Evolutionary conservation across 2,888 invertebrate genomes (phyloP).

Genomic region (Dolichomitus sp.): DNA sequence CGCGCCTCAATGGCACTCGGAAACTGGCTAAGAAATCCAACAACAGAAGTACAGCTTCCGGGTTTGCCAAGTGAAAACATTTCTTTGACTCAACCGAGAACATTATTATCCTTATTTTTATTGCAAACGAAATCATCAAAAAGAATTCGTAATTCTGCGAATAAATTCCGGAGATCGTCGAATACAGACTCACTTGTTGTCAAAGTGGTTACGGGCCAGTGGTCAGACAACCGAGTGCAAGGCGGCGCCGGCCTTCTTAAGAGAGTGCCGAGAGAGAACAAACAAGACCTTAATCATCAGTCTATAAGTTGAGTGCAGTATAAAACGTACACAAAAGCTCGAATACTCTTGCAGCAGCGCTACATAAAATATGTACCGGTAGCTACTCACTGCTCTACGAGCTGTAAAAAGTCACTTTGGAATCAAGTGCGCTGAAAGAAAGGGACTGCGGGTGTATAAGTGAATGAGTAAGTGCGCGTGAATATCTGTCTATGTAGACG

Average conservation of each 20-base stretch:
- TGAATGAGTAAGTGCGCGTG: conserved; percentile 31
- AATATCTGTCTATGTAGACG: conserved; percentile 1
- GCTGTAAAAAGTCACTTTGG: conserved; percentile 35
- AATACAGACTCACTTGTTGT: conserved; percentile 14
- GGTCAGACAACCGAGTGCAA: conserved; percentile 20
- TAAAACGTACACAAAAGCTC: conserved; percentile 40
- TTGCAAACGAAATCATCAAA: not conserved
- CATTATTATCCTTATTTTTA: not conserved
- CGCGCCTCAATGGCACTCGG: conserved; percentile 59
- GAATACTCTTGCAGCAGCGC: not conserved
- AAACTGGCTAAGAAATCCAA: conserved; percentile 34
- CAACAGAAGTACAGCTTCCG: conserved; percentile 46
- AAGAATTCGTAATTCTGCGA: conserved; percentile 3
- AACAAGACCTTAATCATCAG: conserved; percentile 47
- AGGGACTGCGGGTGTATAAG: not conserved
- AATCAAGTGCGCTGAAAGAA: conserved; percentile 1
- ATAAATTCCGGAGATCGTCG: conserved; percentile 16
- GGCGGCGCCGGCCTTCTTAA: conserved; percentile 27
- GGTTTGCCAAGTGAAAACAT: conserved; percentile 17
- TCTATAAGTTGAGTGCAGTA: conserved; percentile 13
- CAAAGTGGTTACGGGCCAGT: conserved; percentile 36
- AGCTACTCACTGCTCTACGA: conserved; percentile 3
- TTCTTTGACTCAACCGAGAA: conserved; percentile 8
- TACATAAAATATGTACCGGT: not conserved
- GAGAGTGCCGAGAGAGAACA: conserved; percentile 15